Percentiles rank a stretch among this genome's conserved stretches.
These are phyloP conservation scores for Hippasteria phrygiana DNA, from an alignment of 53 echinoderm and acorn worm genomes.

Conservation along the genomic window DNA sequence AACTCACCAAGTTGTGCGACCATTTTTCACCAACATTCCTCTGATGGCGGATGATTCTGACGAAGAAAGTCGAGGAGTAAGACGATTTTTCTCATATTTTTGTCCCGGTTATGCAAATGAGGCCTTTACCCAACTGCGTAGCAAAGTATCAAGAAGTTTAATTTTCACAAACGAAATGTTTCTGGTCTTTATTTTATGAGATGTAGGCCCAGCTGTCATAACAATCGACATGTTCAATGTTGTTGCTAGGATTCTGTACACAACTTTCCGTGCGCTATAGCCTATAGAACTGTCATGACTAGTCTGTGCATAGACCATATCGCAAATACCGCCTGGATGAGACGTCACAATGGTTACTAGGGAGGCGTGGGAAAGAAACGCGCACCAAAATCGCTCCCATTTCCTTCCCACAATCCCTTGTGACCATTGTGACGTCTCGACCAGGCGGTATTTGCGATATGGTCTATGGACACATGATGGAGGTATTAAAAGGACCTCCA, in stretches of 20 bases:
- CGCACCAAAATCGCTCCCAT: too few relatives aligned
- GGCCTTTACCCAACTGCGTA: background rate
- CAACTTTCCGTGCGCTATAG: background rate
- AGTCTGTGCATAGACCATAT: background rate
- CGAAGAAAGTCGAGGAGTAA: slow-evolving; percentile 87
- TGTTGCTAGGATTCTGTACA: slow-evolving; percentile 63
- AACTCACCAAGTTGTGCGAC: slow-evolving; percentile 33
- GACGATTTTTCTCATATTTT: slow-evolving; percentile 39
- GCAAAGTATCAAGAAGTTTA: background rate
- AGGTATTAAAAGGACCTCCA: too few relatives aligned
- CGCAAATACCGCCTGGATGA: background rate
- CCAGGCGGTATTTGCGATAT: too few relatives aligned
- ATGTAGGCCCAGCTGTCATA: background rate
- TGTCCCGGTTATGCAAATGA: background rate
- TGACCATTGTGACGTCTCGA: too few relatives aligned
- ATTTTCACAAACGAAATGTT: background rate
- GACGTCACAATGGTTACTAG: too few relatives aligned
- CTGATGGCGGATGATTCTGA: slow-evolving; percentile 94
- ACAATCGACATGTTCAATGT: background rate
- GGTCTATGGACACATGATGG: too few relatives aligned
- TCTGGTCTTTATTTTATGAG: background rate
- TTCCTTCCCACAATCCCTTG: too few relatives aligned
- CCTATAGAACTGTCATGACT: too few relatives aligned
- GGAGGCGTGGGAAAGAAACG: too few relatives aligned
- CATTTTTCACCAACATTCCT: slow-evolving; percentile 41